These are phyloP conservation scores for Hololepta plana DNA, from an alignment of 2,888 invertebrate species.

Conservation along the genomic window DNA sequence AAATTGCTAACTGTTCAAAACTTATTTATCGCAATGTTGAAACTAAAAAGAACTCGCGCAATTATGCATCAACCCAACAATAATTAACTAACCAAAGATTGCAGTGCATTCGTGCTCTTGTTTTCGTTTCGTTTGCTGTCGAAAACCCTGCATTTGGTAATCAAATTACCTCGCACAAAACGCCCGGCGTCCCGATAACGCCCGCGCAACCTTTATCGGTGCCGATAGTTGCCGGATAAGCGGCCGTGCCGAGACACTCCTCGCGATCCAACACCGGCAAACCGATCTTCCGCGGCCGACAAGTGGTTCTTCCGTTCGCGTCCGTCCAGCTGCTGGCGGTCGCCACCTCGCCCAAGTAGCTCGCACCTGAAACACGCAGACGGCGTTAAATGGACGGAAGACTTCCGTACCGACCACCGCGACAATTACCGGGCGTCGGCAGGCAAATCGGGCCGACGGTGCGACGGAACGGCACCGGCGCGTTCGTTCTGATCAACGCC, in stretches of 20 bases:
- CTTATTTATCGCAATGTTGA: too few species aligned
- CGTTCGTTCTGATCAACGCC: conserved; percentile 34
- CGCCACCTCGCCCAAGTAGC: conserved; percentile 31
- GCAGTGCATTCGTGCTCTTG: too few species aligned
- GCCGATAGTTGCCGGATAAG: conserved; percentile 21
- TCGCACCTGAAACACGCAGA: conserved; percentile 23
- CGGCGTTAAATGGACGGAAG: background rate
- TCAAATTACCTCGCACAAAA: conserved; percentile 31
- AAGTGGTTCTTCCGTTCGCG: conserved; percentile 18
- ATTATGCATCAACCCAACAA: too few species aligned
- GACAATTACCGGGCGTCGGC: conserved; percentile 29
- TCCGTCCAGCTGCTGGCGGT: conserved; percentile 29
- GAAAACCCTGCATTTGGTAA: background rate
- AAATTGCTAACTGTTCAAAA: too few species aligned
- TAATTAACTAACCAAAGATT: too few species aligned
- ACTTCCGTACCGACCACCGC: background rate
- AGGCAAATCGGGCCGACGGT: conserved; percentile 39
- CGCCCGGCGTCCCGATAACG: conserved; percentile 28
- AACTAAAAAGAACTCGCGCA: conserved; percentile 1
- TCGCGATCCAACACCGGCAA: conserved; percentile 30
- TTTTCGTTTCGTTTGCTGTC: too few species aligned
- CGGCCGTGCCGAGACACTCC: conserved; percentile 27
- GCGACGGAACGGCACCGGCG: conserved; percentile 29
- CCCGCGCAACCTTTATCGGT: conserved; percentile 37
- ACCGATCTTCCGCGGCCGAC: conserved; percentile 32